Evolutionary conservation across 2,113 vertebrate species (phyloP), one percentile per base, ranked within the genome.

Genomic region (Asarcornis scutulata): DNA sequence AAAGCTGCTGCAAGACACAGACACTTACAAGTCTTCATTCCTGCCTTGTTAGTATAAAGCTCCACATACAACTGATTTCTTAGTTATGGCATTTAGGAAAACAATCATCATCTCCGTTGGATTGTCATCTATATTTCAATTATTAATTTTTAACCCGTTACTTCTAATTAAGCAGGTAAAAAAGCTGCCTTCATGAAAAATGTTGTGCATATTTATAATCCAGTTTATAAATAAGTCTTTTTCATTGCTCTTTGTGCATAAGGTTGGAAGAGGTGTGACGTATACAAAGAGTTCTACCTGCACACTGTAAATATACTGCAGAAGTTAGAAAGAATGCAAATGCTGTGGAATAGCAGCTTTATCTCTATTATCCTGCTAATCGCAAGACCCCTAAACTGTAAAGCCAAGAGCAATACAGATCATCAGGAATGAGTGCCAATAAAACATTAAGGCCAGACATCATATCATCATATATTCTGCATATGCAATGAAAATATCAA

Each of bases 141-240:
- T 83, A 88, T 16, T 88, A 17, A 67, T 88, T 95, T 95, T 94
- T 86, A 96, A 67, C 60, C 17, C 17, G 83, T 88, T 83, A 58
- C 29, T 77, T 88, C 63, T 36, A 74, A 66, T 53, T 76, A 80
- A 76, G 29, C 40, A 29, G 17, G 20, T 48, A 75, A 83, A 91
- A 93, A 73, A 68, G 2, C 58, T 67, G 31, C 55, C 64, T 73
- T 74, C 14, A 4, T 62, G 27, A 72, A 85, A 91, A 90, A 62
- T 23, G 11, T 16, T 68, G 48, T 71, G 55, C 29, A 29, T 83
- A 58, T 66, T 86, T 86, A 79, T 53, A 83, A 88, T 69, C 17
- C 34, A 27, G 27, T 55, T 67, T 83, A 77, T 91, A 91, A 81
- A 66, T 53, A 69, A 66, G 55, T 69, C 20, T 83, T 89, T 78